Evolutionary conservation across 1,140 invertebrate species (phyloP).

Genomic region (Zaprionus inermis): DNA sequence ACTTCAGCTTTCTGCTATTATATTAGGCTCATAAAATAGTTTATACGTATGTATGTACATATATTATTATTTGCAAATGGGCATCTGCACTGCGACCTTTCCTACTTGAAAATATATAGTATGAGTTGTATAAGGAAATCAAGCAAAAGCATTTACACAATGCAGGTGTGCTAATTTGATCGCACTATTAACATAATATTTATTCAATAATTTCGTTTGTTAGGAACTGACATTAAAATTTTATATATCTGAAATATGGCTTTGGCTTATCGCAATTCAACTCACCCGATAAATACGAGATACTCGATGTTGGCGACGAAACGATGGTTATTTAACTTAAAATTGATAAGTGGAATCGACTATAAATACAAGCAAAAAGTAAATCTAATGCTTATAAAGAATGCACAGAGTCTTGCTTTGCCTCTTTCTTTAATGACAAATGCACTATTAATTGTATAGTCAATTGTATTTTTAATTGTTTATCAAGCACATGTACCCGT

Average conservation of each 20-base stretch:
- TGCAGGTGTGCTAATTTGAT: background rate
- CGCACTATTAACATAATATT: background rate
- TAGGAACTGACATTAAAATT: background rate
- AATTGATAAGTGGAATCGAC: conserved; percentile 14
- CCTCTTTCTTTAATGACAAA: conserved; percentile 29
- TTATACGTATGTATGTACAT: too few relatives aligned
- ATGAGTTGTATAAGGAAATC: too few relatives aligned
- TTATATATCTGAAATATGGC: background rate
- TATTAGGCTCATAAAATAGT: too few relatives aligned
- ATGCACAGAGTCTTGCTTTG: conserved; percentile 13
- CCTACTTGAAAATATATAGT: too few relatives aligned
- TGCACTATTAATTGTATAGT: conserved; percentile 27
- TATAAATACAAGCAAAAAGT: conserved; percentile 45
- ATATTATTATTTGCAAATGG: too few relatives aligned
- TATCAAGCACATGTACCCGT: conserved; percentile 36
- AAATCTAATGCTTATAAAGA: conserved; percentile 31
- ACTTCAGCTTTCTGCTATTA: too few relatives aligned
- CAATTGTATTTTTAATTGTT: conserved; percentile 17
- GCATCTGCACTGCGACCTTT: too few relatives aligned
- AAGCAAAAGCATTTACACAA: too few relatives aligned
- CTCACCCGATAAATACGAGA: background rate
- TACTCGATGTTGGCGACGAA: background rate
- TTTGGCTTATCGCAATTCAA: conserved; percentile 2
- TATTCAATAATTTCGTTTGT: background rate
- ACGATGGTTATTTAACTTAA: background rate